phyloP scores from a whole-genome alignment of 2,113 vertebrate species.

The Ornithorhynchus anatinus region DNA sequence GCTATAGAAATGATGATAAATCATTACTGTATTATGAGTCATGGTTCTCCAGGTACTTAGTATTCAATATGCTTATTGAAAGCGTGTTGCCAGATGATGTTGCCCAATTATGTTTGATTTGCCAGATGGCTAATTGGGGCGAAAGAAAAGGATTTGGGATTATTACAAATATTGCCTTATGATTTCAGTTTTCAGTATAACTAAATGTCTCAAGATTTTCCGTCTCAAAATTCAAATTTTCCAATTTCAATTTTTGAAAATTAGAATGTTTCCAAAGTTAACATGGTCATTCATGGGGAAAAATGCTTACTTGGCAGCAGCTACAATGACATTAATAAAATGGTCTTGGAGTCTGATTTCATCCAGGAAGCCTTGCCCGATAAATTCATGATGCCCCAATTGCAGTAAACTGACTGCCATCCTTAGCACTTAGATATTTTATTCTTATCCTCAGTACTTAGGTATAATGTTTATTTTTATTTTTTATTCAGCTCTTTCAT shows the following conservation, averaged over 20 bases:
- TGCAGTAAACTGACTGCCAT: too few species aligned
- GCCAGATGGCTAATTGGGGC: conserved; percentile 59
- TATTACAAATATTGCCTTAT: conserved; percentile 48
- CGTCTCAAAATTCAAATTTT: conserved; percentile 23
- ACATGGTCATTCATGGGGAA: not conserved
- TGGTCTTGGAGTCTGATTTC: too few species aligned
- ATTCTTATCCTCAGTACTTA: too few species aligned
- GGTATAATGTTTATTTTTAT: too few species aligned
- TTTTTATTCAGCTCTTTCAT: too few species aligned
- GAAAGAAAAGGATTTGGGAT: conserved; percentile 22
- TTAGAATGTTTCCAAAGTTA: not conserved
- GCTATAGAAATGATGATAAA: conserved; percentile 30
- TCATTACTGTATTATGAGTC: conserved; percentile 30
- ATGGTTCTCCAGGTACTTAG: conserved; percentile 26
- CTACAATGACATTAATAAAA: too few species aligned
- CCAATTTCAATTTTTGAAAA: conserved; percentile 3
- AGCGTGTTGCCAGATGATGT: conserved; percentile 44
- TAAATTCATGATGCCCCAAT: too few species aligned
- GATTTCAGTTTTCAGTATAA: conserved; percentile 37
- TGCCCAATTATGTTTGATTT: conserved; percentile 57
- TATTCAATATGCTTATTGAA: conserved; percentile 43
- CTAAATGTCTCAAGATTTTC: conserved; percentile 2
- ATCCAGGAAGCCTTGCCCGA: too few species aligned
- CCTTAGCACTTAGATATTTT: too few species aligned
- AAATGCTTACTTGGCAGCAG: too few species aligned